A percentile compares a stretch with the other conserved stretches of the same genome.
Evolutionary conservation across 2,888 invertebrate species (phyloP).

Genomic region (Leucozona laternaria): DNA sequence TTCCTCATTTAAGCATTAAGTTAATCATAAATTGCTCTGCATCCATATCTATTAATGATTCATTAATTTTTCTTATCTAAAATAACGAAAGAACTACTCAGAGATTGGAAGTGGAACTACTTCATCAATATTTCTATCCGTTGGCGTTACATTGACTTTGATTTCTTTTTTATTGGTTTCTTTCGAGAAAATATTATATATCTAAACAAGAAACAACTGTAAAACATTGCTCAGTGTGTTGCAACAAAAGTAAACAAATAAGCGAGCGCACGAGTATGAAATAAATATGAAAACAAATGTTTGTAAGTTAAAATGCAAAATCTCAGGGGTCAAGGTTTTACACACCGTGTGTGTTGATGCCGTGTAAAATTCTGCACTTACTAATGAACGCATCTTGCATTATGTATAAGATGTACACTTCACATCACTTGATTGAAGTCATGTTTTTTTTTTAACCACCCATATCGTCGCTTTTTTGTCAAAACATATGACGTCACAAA

Average conservation of each 20-base stretch:
- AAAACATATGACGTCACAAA: too few species aligned
- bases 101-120: too few species aligned
- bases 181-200: neutral
- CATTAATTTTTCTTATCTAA: slow-evolving; percentile 7
- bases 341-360: neutral
- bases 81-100: neutral
- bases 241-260: slow-evolving; percentile 25
- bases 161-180: neutral
- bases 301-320: slow-evolving; percentile 26
- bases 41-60: slow-evolving; percentile 54
- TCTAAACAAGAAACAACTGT: too few species aligned
- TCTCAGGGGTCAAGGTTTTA: slow-evolving; percentile 60
- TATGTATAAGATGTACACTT: neutral
- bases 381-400: slow-evolving; percentile 37
- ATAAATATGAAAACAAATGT: slow-evolving; percentile 9
- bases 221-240: neutral
- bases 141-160: neutral
- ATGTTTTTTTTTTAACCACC: too few species aligned
- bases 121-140: neutral
- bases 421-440: neutral
- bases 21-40: neutral
- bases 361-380: slow-evolving; percentile 9
- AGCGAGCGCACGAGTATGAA: neutral
- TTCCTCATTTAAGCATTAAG: neutral
- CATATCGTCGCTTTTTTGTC: too few species aligned